Conservation (phyloP, 2,797 vertebrate species). For the Rhinella marina region DNA sequence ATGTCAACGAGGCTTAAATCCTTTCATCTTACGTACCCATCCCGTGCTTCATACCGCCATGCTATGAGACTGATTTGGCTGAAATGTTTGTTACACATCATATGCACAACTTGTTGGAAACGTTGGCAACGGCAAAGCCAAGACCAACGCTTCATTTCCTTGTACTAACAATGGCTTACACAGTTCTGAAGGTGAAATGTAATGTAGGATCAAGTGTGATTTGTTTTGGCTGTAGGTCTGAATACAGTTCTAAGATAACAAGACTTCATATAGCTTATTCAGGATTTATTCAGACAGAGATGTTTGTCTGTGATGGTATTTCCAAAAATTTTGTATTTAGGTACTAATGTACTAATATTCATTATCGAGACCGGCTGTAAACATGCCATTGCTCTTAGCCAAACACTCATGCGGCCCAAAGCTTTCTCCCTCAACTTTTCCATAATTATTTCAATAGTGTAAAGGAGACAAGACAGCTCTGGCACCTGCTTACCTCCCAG, state of each 20-base stretch:
- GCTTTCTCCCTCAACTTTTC: too few relatives aligned
- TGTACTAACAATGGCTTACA: constrained; percentile 46
- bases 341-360: too few relatives aligned
- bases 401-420: too few relatives aligned
- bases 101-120: constrained; percentile 19
- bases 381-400: too few relatives aligned
- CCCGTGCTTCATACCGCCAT: neutral
- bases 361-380: too few relatives aligned
- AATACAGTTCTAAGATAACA: constrained; percentile 25
- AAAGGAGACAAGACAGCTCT: too few relatives aligned
- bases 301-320: too few relatives aligned
- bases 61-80: neutral
- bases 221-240: constrained; percentile 28
- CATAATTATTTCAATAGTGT: too few relatives aligned
- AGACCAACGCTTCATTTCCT: constrained; percentile 43
- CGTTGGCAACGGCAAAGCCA: neutral
- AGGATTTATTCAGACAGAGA: neutral
- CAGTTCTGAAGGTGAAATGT: constrained; percentile 33
- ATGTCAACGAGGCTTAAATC: too few relatives aligned
- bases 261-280: neutral
- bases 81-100: constrained; percentile 3
- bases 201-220: constrained; percentile 30
- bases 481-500: too few relatives aligned
- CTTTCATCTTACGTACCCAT: neutral
- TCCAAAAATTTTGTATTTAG: too few relatives aligned